Evolutionary conservation across 2,797 vertebrate species (phyloP), one percentile per base, ranked within the genome.

Genomic region (Dermochelys coriacea): DNA sequence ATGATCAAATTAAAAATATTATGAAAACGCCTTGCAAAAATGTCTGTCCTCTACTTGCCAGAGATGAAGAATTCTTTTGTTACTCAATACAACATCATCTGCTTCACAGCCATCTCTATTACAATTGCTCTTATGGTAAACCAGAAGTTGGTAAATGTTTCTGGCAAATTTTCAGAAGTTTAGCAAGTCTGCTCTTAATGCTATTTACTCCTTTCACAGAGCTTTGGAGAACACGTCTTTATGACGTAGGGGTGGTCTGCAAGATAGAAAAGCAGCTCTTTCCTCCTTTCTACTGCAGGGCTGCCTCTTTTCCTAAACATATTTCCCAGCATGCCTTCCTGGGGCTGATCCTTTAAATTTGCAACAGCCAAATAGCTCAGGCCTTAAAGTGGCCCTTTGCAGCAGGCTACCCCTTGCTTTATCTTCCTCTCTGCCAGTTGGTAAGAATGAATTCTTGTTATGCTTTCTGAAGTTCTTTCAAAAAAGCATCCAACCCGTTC

Each of bases 161-260:
- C 45, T 79, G 45, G 84, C 75, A 54, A 79, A 47, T 83, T 94
- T 91, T 81, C 31, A 71, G 80, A 75, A 84, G 18, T 91, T 95
- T 84, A 80, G 14, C 83, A 52, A 11, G 27, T 25, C 41, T 83
- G 6, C 79, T 83, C 47, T 6, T 80, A 81, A 37, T 83, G 5
- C 14, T 16, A 49, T 88, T 81, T 91, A 81, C 23, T 81, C 6
- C 4, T 89, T 97, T 83, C 19, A 11, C 9, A 4, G 78, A 90
- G 79, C 87, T 5, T 37, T n/a, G 19, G n/a, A 5, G 10, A 68
- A 68, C n/a, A 37, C 21, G 31, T 51, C 3, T 91, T 0, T 0
- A 37, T 83, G 82, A 82, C 64, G 87, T 82, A 93, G 68, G 71
- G 61, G 84, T 59, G 74, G 8, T 3, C 59, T 94, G 57, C 27